A percentile compares a stretch with the other conserved stretches of the same genome.
Conservation (phyloP, 2,113 vertebrate species). For the Lophochroa leadbeateri region DNA sequence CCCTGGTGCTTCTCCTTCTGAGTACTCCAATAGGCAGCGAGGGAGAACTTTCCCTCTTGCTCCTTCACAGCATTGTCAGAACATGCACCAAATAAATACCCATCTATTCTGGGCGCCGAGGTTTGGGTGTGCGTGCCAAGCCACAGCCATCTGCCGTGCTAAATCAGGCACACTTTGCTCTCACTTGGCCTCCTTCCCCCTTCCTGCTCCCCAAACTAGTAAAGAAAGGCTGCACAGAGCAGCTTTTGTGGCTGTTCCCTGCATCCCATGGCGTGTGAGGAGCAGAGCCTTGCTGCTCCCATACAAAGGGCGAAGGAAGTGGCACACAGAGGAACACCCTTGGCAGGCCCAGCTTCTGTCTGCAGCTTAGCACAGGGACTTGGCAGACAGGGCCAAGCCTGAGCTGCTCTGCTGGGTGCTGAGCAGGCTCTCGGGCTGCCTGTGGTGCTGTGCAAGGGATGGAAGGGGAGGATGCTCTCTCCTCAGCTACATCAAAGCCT, state of each 20-base stretch:
- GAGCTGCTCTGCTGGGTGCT: not conserved
- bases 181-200: not conserved
- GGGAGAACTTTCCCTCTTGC: not conserved
- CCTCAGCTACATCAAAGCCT: not conserved
- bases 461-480: not conserved
- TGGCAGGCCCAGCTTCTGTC: no score
- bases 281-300: not conserved
- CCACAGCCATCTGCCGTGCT: constrained; percentile 41
- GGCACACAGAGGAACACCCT: not conserved
- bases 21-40: not conserved
- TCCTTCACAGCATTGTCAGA: not conserved
- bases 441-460: not conserved
- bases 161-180: not conserved
- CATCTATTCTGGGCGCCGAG: not conserved
- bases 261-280: not conserved
- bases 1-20: not conserved
- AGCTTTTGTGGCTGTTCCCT: not conserved
- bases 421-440: not conserved
- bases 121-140: not conserved
- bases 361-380: not conserved
- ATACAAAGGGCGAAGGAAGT: not conserved
- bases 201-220: not conserved
- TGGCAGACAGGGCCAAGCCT: not conserved
- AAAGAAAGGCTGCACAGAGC: not conserved
- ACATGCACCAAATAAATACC: not conserved